These are phyloP conservation scores for Microcebus jonahi DNA, from an alignment of 2,113 vertebrate species.

Conservation along the genomic window DNA sequence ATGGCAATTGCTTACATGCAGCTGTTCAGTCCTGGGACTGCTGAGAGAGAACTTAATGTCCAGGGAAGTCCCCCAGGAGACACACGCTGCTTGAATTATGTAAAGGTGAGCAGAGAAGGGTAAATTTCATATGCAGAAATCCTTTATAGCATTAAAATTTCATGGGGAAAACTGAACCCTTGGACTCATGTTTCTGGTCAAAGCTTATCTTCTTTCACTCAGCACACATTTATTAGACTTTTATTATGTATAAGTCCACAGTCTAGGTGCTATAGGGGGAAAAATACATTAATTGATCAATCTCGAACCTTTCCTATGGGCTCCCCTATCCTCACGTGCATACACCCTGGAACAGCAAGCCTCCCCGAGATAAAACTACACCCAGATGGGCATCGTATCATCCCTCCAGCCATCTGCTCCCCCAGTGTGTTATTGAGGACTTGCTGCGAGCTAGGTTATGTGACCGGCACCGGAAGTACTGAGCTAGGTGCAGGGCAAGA, in stretches of 20 bases:
- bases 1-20: conserved; percentile 72
- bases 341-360: neutral
- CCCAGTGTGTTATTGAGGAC: neutral
- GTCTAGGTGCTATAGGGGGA: neutral
- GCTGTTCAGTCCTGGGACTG: conserved; percentile 68
- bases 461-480: neutral
- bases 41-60: conserved; percentile 74
- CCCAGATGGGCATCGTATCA: neutral
- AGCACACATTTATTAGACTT: conserved; percentile 54
- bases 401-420: neutral
- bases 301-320: neutral
- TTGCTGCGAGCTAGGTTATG: neutral
- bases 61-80: conserved; percentile 72
- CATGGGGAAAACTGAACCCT: conserved; percentile 63
- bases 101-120: conserved; percentile 65
- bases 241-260: conserved; percentile 57
- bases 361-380: neutral
- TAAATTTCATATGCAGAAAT: conserved; percentile 77
- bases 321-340: neutral
- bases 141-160: conserved; percentile 76
- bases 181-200: conserved; percentile 62
- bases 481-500: neutral
- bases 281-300: conserved; percentile 47
- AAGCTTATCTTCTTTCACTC: conserved; percentile 68
- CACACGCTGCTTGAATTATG: conserved; percentile 71